These are phyloP conservation scores for Ifrita kowaldi DNA, from an alignment of 2,113 vertebrate genomes.

Conservation along the genomic window DNA sequence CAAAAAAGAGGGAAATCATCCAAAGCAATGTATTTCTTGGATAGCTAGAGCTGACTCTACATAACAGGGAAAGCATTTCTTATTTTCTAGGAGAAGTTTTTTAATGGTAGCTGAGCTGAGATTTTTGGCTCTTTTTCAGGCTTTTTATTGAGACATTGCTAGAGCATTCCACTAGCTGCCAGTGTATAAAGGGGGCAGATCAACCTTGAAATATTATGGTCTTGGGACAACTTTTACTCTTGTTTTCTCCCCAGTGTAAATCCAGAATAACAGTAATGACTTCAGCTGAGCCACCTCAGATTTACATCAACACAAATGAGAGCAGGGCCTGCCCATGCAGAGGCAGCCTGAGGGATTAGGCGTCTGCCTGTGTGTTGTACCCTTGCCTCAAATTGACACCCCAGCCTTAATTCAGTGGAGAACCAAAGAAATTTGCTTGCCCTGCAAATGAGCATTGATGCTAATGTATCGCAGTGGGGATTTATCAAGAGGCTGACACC, in stretches of 20 bases:
- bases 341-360: conserved; percentile 14
- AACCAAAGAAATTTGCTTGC: background rate
- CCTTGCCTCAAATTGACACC: conserved; percentile 2
- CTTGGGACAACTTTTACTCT: conserved; percentile 12
- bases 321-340: background rate
- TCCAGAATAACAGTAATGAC: conserved; percentile 21
- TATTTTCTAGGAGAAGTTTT: conserved; percentile 7
- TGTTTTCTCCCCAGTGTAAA: conserved; percentile 16
- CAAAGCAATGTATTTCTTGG: conserved; percentile 16
- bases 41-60: background rate
- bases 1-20: background rate
- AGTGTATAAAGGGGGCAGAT: background rate
- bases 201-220: background rate
- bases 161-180: background rate
- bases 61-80: background rate
- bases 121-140: background rate
- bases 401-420: background rate
- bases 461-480: background rate
- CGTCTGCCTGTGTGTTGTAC: background rate
- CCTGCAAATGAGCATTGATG: conserved; percentile 5
- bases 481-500: conserved; percentile 25
- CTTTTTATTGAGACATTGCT: conserved; percentile 24
- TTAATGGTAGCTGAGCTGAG: background rate
- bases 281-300: conserved; percentile 20
- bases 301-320: conserved; percentile 21